phyloP scores from a whole-genome alignment of 2,888 invertebrate genomes.

The Drosophila trichaetosa region DNA sequence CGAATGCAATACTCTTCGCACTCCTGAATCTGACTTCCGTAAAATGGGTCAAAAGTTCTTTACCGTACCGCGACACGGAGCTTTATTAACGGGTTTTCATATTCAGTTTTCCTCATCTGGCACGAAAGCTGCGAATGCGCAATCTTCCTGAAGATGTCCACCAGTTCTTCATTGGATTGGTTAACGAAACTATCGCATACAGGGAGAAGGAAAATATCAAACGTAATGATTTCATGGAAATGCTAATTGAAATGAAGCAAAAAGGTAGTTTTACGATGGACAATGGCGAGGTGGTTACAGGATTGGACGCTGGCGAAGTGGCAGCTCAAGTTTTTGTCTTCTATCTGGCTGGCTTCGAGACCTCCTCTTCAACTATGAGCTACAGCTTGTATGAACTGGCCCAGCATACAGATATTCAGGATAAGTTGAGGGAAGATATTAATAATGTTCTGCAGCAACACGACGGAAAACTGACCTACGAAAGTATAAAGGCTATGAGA shows the following conservation, averaged over 20 bases:
- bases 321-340: conserved; percentile 86
- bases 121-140: conserved; percentile 66
- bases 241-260: conserved; percentile 84
- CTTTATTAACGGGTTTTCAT: conserved; percentile 26
- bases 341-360: conserved; percentile 86
- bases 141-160: conserved; percentile 68
- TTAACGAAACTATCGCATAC: conserved; percentile 83
- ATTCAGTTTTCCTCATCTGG: conserved; percentile 66
- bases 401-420: conserved; percentile 85
- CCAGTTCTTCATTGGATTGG: conserved; percentile 81
- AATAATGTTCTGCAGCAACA: conserved; percentile 80
- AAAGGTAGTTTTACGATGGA: conserved; percentile 67
- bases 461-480: conserved; percentile 84
- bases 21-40: conserved; percentile 81
- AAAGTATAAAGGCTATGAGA: conserved; percentile 82
- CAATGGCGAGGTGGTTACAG: conserved; percentile 66
- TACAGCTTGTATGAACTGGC: conserved; percentile 86
- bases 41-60: conserved; percentile 56
- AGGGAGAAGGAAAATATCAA: conserved; percentile 81
- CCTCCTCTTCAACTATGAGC: conserved; percentile 85
- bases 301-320: conserved; percentile 84
- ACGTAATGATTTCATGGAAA: conserved; percentile 86
- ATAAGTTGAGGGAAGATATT: conserved; percentile 84
- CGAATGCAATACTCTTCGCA: conserved; percentile 83
- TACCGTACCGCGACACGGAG: not conserved